Evolutionary conservation across 2,797 vertebrate species (phyloP).

Genomic region (Poecilia wingei): DNA sequence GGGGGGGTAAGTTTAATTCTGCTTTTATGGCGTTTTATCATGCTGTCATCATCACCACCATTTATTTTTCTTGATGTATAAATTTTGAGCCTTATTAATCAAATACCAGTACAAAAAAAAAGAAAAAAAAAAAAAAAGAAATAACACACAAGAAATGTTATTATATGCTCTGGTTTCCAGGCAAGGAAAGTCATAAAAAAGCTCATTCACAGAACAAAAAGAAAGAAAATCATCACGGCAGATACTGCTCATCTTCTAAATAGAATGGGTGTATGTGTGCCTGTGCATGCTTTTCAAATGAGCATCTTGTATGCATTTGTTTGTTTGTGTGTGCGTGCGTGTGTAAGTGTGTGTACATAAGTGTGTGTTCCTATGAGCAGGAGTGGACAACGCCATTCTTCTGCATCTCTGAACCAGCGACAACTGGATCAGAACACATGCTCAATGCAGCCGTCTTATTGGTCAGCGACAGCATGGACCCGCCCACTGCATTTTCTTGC

Average conservation of each 20-base stretch:
- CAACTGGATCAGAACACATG: constrained; percentile 87
- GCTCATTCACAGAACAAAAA: constrained; percentile 99
- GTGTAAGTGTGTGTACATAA: constrained; percentile 37
- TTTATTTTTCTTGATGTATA: constrained; percentile 57
- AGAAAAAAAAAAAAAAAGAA: constrained; percentile 49
- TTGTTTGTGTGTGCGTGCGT: constrained; percentile 58
- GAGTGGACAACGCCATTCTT: constrained; percentile 88
- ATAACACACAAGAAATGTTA: constrained; percentile 82
- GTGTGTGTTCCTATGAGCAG: constrained; percentile 79
- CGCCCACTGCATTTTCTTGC: constrained; percentile 83
- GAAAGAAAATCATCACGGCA: constrained; percentile 99
- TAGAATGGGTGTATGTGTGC: constrained; percentile 80
- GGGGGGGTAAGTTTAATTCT: constrained; percentile 13
- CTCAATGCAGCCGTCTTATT: constrained; percentile 89
- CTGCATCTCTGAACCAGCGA: constrained; percentile 87
- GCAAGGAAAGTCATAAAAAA: constrained; percentile 99
- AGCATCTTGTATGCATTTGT: constrained; percentile 60
- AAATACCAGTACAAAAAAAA: constrained; percentile 60
- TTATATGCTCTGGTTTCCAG: constrained; percentile 96
- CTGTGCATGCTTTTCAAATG: constrained; percentile 82
- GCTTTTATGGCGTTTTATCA: background rate
- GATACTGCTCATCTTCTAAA: constrained; percentile 99
- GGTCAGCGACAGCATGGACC: constrained; percentile 87
- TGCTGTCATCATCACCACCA: constrained; percentile 69
- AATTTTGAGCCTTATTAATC: constrained; percentile 68